Percentiles rank a stretch among this genome's conserved stretches.
Evolutionary conservation across 2,888 invertebrate genomes (phyloP).

Genomic region (Lasioglossum morio): DNA sequence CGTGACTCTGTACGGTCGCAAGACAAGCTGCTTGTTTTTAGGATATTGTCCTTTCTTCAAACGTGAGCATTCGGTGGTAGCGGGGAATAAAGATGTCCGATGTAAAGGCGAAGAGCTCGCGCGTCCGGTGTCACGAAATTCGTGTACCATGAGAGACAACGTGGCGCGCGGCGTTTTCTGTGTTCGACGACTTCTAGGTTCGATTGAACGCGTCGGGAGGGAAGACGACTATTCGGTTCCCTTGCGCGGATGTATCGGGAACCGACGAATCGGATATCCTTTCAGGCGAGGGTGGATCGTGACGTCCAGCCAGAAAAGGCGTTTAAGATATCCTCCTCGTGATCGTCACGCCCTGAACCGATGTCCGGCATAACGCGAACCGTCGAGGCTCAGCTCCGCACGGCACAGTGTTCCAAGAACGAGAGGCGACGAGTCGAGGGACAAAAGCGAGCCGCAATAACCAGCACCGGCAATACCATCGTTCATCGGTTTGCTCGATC

Average conservation of each 20-base stretch:
- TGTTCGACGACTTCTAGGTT: background rate
- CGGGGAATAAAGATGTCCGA: slow-evolving; percentile 31
- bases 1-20: slow-evolving; percentile 56
- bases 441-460: slow-evolving; percentile 60
- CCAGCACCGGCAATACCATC: slow-evolving; percentile 23
- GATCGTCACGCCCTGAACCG: slow-evolving; percentile 53
- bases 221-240: background rate
- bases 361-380: slow-evolving; percentile 52
- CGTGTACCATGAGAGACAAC: background rate
- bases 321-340: slow-evolving; percentile 36
- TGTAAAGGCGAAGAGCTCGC: background rate
- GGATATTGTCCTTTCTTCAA: slow-evolving; percentile 32
- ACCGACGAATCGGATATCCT: slow-evolving; percentile 39
- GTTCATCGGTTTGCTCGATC: slow-evolving; percentile 67
- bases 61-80: slow-evolving; percentile 18
- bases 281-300: background rate
- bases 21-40: slow-evolving; percentile 29
- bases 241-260: background rate
- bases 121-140: slow-evolving; percentile 1
- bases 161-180: no score
- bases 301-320: slow-evolving; percentile 19
- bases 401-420: slow-evolving; percentile 54
- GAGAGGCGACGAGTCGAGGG: slow-evolving; percentile 5
- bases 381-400: slow-evolving; percentile 29
- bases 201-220: background rate